phyloP scores from a whole-genome alignment of 2,888 invertebrate genomes.

The Cephus runcator region DNA sequence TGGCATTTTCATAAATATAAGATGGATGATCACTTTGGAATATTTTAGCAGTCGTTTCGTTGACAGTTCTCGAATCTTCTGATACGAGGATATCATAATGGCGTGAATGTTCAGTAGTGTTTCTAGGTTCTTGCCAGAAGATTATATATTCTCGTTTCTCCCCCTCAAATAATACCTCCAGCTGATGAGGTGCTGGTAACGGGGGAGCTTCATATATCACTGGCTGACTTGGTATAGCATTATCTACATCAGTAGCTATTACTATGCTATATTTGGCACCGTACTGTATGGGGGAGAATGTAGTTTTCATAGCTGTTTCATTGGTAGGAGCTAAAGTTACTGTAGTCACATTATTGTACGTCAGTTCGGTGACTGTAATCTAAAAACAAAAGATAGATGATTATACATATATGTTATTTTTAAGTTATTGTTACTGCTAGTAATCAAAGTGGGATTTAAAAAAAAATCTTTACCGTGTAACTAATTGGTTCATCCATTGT shows the following conservation, averaged over 20 bases:
- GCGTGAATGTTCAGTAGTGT: slow-evolving; percentile 57
- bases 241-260: slow-evolving; percentile 65
- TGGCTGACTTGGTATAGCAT: slow-evolving; percentile 66
- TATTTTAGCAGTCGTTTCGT: slow-evolving; percentile 60
- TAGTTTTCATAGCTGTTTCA: slow-evolving; percentile 67
- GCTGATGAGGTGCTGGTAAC: slow-evolving; percentile 73
- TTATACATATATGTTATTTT: neutral
- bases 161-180: slow-evolving; percentile 70
- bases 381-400: slow-evolving; percentile 50
- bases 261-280: slow-evolving; percentile 70
- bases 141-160: slow-evolving; percentile 71
- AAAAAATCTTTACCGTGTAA: slow-evolving; percentile 69
- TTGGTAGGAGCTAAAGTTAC: slow-evolving; percentile 68
- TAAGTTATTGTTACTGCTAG: neutral
- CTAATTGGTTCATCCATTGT: slow-evolving; percentile 65
- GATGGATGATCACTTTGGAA: slow-evolving; percentile 70
- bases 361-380: slow-evolving; percentile 68
- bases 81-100: slow-evolving; percentile 76
- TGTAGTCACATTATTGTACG: slow-evolving; percentile 62
- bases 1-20: slow-evolving; percentile 68
- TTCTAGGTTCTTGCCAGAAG: slow-evolving; percentile 71
- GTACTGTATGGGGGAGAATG: slow-evolving; percentile 68
- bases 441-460: neutral
- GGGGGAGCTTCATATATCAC: slow-evolving; percentile 69
- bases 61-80: slow-evolving; percentile 68